Evolutionary conservation across 2,797 vertebrate genomes (phyloP), one percentile per base, ranked within the genome.

Genomic region (Anas acuta): DNA sequence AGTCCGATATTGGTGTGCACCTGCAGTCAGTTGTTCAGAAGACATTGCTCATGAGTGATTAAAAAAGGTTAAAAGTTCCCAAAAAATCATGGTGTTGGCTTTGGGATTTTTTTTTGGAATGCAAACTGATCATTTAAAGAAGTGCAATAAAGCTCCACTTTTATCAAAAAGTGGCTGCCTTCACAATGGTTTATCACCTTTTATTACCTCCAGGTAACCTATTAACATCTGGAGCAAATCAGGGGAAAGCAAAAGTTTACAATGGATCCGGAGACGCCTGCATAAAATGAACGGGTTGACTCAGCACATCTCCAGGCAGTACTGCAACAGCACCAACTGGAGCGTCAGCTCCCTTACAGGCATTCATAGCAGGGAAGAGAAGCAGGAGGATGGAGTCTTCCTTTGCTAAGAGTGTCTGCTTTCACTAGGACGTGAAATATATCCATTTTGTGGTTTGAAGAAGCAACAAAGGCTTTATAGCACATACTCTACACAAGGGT

Each of bases 241-340:
- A 56, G 6, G 4, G 41, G 62, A 64, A 92, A 88, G 41, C 17
- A 82, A 89, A 93, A 88, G 17, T 30, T 70, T 58, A 43, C 1
- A 6, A 25, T 14, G 60, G 7, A 43, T 69, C 28, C 28, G 33
- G n/a, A 47, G 33, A 19, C 70, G 35, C 23, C 33, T 66, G 26
- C 32, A 35, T 20, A 92, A 85, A 86, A 84, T 4, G 33, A 57
- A 81, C 4, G 65, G 45, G 32, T 58, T 82, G 47, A 61, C 18
- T 47, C 0, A 0, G 61, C 54, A 49, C 15, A 51, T 7, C 17
- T 51, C 54, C 47, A 32, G 41, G 53, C 26, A 87, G 58, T n/a
- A 58, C 26, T 66, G 19, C 0, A 0, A 60, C 51, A 92, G 90
- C 12, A 28, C 4, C 49, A 45, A 0, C 0, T 33, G 0, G 11